A percentile compares a stretch with the other conserved stretches of the same genome.
phyloP scores from a whole-genome alignment of 2,113 vertebrate species.

The Spizaetus ornatus region DNA sequence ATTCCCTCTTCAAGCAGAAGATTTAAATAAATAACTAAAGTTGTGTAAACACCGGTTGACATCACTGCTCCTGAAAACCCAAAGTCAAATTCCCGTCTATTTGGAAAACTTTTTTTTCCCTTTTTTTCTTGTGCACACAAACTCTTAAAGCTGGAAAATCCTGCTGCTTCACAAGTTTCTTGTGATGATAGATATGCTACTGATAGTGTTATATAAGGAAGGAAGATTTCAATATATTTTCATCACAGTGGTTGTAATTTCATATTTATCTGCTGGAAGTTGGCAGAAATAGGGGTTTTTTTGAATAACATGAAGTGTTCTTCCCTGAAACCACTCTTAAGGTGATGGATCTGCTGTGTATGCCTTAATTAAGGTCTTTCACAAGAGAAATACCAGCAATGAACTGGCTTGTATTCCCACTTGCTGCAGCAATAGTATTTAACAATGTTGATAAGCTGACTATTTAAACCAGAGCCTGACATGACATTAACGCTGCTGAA shows the following conservation, averaged over 20 bases:
- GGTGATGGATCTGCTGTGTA: neutral
- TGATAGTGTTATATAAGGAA: neutral
- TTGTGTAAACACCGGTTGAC: neutral
- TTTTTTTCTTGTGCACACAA: neutral
- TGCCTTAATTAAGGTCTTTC: neutral
- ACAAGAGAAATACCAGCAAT: neutral
- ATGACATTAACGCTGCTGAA: neutral
- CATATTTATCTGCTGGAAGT: neutral
- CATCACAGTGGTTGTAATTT: neutral
- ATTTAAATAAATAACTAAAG: neutral
- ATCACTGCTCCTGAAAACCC: neutral
- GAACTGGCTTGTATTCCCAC: neutral
- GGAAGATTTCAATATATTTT: neutral
- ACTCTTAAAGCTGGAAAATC: neutral
- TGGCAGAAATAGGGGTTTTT: fast-evolving
- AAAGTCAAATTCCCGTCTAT: neutral
- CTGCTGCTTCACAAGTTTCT: neutral
- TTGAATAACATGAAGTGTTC: neutral
- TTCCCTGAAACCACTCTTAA: neutral
- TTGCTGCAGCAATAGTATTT: neutral
- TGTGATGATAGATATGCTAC: neutral
- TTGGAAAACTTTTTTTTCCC: neutral
- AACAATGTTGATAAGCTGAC: neutral
- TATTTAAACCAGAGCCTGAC: neutral
- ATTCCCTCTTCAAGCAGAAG: neutral